These are phyloP conservation scores for Nerophis lumbriciformis DNA, from an alignment of 2,113 vertebrate genomes.

Conservation along the genomic window DNA sequence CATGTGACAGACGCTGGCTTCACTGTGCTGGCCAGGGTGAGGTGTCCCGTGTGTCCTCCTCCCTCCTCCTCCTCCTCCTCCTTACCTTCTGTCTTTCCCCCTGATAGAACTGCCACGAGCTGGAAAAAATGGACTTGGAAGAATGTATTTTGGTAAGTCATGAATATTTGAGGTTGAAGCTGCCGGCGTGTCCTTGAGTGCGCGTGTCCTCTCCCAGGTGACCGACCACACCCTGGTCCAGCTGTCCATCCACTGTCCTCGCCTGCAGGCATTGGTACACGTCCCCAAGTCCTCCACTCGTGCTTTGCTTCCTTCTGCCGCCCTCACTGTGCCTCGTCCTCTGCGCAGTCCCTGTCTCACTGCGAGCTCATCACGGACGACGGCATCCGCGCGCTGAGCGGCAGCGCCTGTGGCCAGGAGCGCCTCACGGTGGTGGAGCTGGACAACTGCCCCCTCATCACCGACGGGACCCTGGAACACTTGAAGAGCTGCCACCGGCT, in stretches of 20 bases:
- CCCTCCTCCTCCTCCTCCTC: background rate
- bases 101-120: constrained; percentile 83
- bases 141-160: constrained; percentile 88
- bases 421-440: constrained; percentile 83
- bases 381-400: constrained; percentile 86
- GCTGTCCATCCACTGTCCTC: constrained; percentile 86
- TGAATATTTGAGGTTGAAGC: background rate
- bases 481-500: constrained; percentile 85
- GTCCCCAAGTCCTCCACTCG: background rate
- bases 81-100: background rate
- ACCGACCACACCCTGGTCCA: constrained; percentile 88
- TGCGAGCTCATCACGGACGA: constrained; percentile 91
- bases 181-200: background rate
- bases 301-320: constrained; percentile 7
- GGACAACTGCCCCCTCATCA: constrained; percentile 91
- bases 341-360: constrained; percentile 83
- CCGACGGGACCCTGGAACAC: constrained; percentile 83
- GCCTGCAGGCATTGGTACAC: constrained; percentile 85
- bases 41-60: constrained; percentile 14
- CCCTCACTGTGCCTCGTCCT: background rate
- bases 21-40: constrained; percentile 85
- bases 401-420: constrained; percentile 84
- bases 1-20: constrained; percentile 89
- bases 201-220: constrained; percentile 69
- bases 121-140: constrained; percentile 95